Percentiles rank a stretch among this genome's conserved stretches.
Conservation (phyloP, 1,140 invertebrate genomes). For the Drosophila littoralis region DNA sequence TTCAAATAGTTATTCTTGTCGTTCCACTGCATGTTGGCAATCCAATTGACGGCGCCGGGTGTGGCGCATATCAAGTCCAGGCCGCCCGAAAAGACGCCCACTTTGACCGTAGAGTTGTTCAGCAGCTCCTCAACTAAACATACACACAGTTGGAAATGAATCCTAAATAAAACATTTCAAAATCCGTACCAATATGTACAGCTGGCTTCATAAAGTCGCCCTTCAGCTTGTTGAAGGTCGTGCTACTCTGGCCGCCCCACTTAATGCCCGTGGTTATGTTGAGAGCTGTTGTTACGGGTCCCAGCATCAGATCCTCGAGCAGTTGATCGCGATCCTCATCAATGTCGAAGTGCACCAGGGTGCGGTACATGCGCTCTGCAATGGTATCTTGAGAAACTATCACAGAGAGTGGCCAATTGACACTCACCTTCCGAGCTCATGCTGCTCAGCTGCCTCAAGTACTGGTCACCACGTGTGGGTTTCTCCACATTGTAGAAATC, state of each 20-base stretch:
- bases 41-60: constrained; percentile 88
- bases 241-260: constrained; percentile 87
- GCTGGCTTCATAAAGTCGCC: constrained; percentile 95
- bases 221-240: constrained; percentile 87
- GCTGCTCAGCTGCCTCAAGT: constrained; percentile 30
- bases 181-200: constrained; percentile 86
- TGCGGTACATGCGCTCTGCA: constrained; percentile 74
- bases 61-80: constrained; percentile 90
- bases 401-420: background rate
- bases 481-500: constrained; percentile 93
- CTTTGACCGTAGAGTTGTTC: constrained; percentile 86
- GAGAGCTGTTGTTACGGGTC: constrained; percentile 87
- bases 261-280: constrained; percentile 87
- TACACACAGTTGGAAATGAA: background rate
- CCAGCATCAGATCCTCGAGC: constrained; percentile 89
- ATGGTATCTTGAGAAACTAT: background rate
- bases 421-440: constrained; percentile 52
- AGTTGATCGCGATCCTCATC: constrained; percentile 70
- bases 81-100: constrained; percentile 84
- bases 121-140: constrained; percentile 88
- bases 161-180: background rate
- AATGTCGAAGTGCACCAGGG: constrained; percentile 76
- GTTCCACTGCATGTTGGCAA: constrained; percentile 88
- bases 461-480: constrained; percentile 57
- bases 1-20: constrained; percentile 86